These are phyloP conservation scores for silkworm (Bombyx mori) DNA, from an alignment of 1,140 invertebrate genomes.

Conservation along the genomic window ASM3026992v2 NC_085116.1:12582501-12583000, in stretches of 20 bases:
- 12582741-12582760: conserved; percentile 64
- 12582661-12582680: conserved; percentile 61
- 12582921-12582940: no score
- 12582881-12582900: neutral
- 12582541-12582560: conserved; percentile 54
- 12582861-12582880: neutral
- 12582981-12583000: no score
- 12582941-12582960: no score
- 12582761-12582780: conserved; percentile 41
- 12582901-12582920: no score
- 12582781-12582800: conserved; percentile 58
- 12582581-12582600: conserved; percentile 60
- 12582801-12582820: conserved; percentile 33
- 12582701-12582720: conserved; percentile 30
- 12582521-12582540: conserved; percentile 25
- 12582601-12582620: conserved; percentile 42
- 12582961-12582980: no score
- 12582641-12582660: conserved; percentile 59
- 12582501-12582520: conserved; percentile 35
- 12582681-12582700: conserved; percentile 49
- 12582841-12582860: neutral
- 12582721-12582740: conserved; percentile 49
- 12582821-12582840: conserved; percentile 3
- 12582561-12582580: conserved; percentile 64
- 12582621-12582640: conserved; percentile 42